Base-by-base conservation (phyloP, 2,888 invertebrate genomes). In the Leucoma salicis region DNA sequence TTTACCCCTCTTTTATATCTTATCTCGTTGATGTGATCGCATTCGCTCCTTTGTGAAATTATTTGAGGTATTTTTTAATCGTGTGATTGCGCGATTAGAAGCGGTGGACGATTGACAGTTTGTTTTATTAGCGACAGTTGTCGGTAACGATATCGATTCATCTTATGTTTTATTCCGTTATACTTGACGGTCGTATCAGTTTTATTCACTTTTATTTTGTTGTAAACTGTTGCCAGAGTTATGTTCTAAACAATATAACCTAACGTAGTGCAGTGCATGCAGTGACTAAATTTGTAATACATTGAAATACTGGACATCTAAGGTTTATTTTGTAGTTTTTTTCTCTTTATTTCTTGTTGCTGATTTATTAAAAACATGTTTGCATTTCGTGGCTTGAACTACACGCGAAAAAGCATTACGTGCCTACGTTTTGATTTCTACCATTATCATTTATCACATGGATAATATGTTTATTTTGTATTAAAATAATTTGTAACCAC, bases 11-110 rank as follows among this genome's bases (percentile, higher is more conserved):
- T 18, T 28, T 39, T 13, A 12, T 39, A 25, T 12, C n/a, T 58
- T 55, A 59, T 61, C 60, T 46, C 55, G 51, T 56, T 59, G 52
- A 58, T 61, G 66, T 45, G 39, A 74, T 74, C 73, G 53, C 53
- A 39, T 63, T 66, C 53, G 56, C 48, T 62, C 74, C 66, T 54
- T 41, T 57, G 46, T 47, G 37, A 57, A 59, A 66, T 60, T 58
- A 62, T 68, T 69, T 63, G 57, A 66, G 61, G 63, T 58, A 60
- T 64, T 66, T 57, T 41, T 35, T 35, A 33, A 25, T 31, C 25
- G 37, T 21, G 21, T 33, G 44, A 44, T 44, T 35, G 21, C 1
- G 14, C 21, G 35, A 44, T 44, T 39, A 44, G 35, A 28, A 28
- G 21, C 18, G 36, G 16, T 35, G 34, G 32, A 24, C 31, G 43